Conservation (phyloP, 2,797 vertebrate genomes). For the Delichon dasypus region DNA sequence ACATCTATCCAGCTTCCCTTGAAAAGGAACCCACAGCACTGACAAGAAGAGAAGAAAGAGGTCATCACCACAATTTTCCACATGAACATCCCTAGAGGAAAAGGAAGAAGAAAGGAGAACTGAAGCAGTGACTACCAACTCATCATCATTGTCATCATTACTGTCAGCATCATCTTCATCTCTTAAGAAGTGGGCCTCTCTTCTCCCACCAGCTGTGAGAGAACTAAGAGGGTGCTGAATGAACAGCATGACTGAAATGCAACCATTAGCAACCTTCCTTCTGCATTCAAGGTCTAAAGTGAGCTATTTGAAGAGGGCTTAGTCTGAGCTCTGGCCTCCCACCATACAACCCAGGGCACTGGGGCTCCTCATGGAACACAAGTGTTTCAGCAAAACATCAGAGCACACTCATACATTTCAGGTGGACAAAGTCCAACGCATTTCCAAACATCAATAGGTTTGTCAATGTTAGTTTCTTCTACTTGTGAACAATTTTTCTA, state of each 20-base stretch:
- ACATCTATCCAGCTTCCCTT: neutral
- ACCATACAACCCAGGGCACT: neutral
- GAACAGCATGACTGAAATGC: neutral
- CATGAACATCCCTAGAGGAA: neutral
- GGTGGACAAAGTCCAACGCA: neutral
- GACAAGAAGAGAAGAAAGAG: neutral
- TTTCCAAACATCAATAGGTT: neutral
- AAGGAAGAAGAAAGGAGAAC: neutral
- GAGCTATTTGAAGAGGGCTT: neutral
- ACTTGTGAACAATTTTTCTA: neutral
- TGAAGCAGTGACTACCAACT: neutral
- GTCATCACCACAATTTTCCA: neutral
- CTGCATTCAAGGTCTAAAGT: neutral
- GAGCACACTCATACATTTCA: neutral
- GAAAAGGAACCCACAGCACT: neutral
- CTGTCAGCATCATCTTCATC: neutral
- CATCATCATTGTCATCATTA: fast-evolving
- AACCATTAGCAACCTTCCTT: neutral
- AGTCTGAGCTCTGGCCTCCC: neutral
- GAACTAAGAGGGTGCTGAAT: neutral
- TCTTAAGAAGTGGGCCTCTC: neutral
- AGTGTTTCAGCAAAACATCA: neutral
- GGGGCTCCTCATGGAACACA: neutral
- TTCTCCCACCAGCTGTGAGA: neutral
- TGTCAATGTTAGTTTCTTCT: neutral